Evolutionary conservation across 2,113 vertebrate genomes (phyloP), one percentile per base, ranked within the genome.

Genomic region (Turnix velox): DNA sequence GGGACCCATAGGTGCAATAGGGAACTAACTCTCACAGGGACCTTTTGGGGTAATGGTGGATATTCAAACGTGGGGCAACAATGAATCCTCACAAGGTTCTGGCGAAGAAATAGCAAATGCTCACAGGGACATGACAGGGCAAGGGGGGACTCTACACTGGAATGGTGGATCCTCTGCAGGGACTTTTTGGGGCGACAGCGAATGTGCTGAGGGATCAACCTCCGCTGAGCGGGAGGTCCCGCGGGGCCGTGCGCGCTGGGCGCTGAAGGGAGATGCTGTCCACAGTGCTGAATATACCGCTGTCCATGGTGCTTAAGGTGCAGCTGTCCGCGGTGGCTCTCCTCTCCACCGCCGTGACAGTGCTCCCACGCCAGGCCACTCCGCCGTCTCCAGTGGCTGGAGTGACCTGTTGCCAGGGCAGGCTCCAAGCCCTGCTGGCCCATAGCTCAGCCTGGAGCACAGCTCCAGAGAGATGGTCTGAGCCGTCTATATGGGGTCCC

Each of bases 381-480:
- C 27, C 6, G 1, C 22, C 17, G 4, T 11, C 8, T 73, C 37
- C 33, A 4, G 16, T 4, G 55, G 33, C 3, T 20, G 12, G 35
- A 4, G 2, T 67, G 13, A 8, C 5, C 11, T 1, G 14, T 25
- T 65, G n/a, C 27, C 10, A 5, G 25, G 4, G n/a, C 2, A 33
- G 12, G 5, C 14, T 45, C 23, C 35, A 2, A 35, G 9, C 39
- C 9, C 11, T 0, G 22, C 28, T 18, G 19, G 14, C 8, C 14
- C 46, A 9, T 43, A 31, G 24, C 16, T 67, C 16, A 1, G 2
- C 46, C 19, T 28, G 0, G 1, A 39, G 10, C 31, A 14, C 12
- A 2, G 23, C 22, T 3, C 3, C n/a, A 31, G 51, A 3, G 6
- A 19, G 55, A 5, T 18, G 4, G 10, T 3, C 24, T 18, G 33